Conservation (phyloP, 2,797 vertebrate genomes). For the Acanthurus leucopareius region DNA sequence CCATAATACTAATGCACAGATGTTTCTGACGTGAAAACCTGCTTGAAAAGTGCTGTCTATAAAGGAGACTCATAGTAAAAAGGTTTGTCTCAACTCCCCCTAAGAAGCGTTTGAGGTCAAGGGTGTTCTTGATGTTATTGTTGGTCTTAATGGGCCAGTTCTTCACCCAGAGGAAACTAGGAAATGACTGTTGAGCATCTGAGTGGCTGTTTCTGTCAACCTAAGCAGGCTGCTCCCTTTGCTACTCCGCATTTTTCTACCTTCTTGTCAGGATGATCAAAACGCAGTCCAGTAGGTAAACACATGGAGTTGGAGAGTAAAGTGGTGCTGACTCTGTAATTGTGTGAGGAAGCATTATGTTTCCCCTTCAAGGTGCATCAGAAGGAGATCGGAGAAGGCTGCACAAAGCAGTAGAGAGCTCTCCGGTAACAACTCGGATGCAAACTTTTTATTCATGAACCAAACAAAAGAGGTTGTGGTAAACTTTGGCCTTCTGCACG, state of each 20-base stretch:
- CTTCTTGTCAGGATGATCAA: constrained; percentile 60
- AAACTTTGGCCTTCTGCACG: background rate
- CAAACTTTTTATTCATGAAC: constrained; percentile 21
- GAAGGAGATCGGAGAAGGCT: background rate
- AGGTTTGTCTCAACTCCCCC: background rate
- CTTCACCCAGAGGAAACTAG: constrained; percentile 31
- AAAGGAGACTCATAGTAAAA: background rate
- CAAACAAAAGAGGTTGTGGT: background rate
- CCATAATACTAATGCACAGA: background rate
- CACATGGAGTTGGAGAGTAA: constrained; percentile 27
- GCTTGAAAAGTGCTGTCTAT: background rate
- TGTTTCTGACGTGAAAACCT: background rate
- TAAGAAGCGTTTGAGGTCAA: constrained; percentile 33
- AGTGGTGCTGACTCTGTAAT: constrained; percentile 50
- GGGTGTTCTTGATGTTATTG: constrained; percentile 21
- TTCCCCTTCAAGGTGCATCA: constrained; percentile 42
- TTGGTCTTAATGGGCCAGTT: constrained; percentile 27
- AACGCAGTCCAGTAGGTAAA: constrained; percentile 60
- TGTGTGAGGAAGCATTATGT: constrained; percentile 29
- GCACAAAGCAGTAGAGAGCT: constrained; percentile 7
- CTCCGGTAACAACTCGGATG: background rate
- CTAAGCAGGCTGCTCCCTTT: constrained; percentile 55
- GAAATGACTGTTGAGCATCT: constrained; percentile 33
- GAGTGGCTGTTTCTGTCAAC: constrained; percentile 58
- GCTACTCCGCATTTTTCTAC: constrained; percentile 30